phyloP scores from a whole-genome alignment of 2,888 invertebrate genomes.

The Sericinus montela region DNA sequence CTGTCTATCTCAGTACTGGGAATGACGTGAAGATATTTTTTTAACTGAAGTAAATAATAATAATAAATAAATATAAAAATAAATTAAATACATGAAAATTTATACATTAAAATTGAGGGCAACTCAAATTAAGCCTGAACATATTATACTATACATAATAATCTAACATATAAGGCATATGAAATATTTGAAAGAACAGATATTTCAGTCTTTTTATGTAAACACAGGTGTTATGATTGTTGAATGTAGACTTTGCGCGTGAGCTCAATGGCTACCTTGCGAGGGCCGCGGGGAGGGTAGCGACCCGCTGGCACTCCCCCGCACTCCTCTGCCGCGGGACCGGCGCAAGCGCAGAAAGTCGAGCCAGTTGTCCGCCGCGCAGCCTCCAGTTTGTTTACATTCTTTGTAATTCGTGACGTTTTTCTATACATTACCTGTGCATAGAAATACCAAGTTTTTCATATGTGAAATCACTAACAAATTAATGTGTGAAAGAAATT shows the following conservation, averaged over 20 bases:
- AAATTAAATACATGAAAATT: no score
- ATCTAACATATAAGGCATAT: no score
- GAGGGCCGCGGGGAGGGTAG: conserved; percentile 39
- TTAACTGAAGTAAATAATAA: no score
- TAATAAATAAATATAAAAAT: no score
- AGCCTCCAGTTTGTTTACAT: conserved; percentile 77
- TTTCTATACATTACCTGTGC: conserved; percentile 3
- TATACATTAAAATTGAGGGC: no score
- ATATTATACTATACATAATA: no score
- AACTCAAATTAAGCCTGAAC: no score
- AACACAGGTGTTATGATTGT: conserved; percentile 63
- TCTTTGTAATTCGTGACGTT: conserved; percentile 22
- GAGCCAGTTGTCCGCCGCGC: conserved; percentile 72
- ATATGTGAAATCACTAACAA: conserved; percentile 27
- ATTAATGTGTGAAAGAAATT: conserved; percentile 4
- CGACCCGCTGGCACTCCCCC: conserved; percentile 39
- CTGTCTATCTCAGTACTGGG: no score
- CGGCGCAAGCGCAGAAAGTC: conserved; percentile 68
- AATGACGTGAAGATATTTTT: no score
- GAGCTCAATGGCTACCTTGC: conserved; percentile 50
- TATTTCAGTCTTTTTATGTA: conserved; percentile 24
- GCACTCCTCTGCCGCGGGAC: conserved; percentile 39
- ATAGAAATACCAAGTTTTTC: neutral
- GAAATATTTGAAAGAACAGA: neutral
- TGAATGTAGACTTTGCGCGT: conserved; percentile 54